phyloP scores from a whole-genome alignment of 2,113 vertebrate genomes.

The Tragelaphus scriptus region DNA sequence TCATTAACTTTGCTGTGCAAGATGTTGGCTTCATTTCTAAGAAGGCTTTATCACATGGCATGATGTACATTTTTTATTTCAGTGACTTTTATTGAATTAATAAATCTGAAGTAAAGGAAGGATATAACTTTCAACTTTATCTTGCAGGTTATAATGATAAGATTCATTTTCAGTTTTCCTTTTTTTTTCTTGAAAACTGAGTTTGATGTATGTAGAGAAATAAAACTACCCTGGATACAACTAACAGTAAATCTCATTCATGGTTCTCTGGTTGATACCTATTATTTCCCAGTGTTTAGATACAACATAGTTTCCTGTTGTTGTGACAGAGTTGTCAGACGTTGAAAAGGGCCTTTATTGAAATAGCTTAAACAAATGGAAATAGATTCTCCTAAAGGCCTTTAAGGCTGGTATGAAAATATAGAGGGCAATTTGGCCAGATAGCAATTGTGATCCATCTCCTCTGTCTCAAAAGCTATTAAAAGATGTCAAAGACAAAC shows the following conservation, averaged over 20 bases:
- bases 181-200: neutral
- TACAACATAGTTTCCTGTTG: neutral
- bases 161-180: neutral
- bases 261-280: neutral
- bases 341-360: neutral
- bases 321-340: neutral
- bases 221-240: neutral
- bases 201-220: neutral
- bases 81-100: neutral
- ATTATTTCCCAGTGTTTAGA: neutral
- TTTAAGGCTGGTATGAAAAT: neutral
- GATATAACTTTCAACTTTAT: neutral
- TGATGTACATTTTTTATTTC: neutral
- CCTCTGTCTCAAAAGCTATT: neutral
- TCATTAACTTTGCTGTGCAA: neutral
- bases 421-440: neutral
- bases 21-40: neutral
- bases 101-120: neutral
- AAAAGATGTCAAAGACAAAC: neutral
- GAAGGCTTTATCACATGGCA: neutral
- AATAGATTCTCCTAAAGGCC: neutral
- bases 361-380: neutral
- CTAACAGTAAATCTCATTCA: neutral
- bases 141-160: neutral
- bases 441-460: neutral